phyloP scores from a whole-genome alignment of 2,113 vertebrate species.

The Chunga burmeisteri region DNA sequence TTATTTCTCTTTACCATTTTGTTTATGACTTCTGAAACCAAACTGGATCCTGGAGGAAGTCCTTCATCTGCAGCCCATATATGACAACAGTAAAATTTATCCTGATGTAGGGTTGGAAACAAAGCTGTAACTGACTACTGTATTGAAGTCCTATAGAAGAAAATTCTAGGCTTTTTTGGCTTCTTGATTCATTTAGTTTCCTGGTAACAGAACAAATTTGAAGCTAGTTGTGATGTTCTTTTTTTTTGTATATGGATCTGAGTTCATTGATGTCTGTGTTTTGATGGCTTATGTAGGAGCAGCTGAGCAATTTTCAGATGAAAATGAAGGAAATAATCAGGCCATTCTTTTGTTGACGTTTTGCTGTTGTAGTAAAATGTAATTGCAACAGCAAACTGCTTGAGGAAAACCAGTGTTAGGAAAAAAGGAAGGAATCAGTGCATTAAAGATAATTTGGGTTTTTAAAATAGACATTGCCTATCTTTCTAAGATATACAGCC shows the following conservation, averaged over 20 bases:
- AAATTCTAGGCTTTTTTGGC: neutral
- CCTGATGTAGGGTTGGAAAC: neutral
- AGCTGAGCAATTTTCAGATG: slow-evolving; percentile 18
- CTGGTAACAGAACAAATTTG: neutral
- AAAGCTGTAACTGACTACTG: neutral
- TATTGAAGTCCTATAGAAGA: neutral
- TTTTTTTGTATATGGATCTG: neutral
- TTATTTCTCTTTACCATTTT: neutral
- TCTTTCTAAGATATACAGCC: neutral
- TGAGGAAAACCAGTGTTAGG: slow-evolving; percentile 36
- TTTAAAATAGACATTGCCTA: neutral
- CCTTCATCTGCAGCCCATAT: neutral
- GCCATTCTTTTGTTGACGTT: neutral
- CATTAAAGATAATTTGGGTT: slow-evolving; percentile 42
- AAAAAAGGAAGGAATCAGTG: slow-evolving; percentile 46
- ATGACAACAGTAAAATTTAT: neutral
- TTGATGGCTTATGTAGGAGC: neutral
- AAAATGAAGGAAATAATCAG: slow-evolving; percentile 44
- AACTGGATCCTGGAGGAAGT: neutral
- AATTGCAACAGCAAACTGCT: slow-evolving; percentile 25
- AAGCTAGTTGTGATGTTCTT: neutral
- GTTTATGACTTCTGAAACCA: neutral
- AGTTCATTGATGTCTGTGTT: neutral
- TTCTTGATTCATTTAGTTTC: neutral
- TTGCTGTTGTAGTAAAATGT: slow-evolving; percentile 24